Conservation (phyloP, 2,113 vertebrate genomes). For the Tragulus kanchil region DNA sequence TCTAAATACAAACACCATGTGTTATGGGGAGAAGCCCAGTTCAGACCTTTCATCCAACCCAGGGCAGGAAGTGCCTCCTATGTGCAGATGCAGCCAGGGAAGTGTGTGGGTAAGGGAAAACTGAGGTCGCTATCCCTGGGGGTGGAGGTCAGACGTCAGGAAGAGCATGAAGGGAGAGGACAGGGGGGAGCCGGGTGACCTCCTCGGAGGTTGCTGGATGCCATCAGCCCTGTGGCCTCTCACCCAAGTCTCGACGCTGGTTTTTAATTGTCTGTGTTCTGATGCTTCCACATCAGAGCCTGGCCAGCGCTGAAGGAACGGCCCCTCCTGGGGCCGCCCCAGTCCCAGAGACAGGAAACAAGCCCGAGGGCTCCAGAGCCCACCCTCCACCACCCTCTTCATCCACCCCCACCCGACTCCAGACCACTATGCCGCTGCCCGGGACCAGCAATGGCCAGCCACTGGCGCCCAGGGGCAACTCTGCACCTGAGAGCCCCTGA, state of each 20-base stretch:
- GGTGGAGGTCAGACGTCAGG: neutral
- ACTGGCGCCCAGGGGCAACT: neutral
- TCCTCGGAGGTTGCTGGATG: neutral
- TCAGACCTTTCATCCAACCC: neutral
- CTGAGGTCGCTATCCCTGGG: fast-evolving
- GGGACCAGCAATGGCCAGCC: neutral
- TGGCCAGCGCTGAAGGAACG: neutral
- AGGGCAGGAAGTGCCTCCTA: neutral
- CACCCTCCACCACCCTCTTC: too few relatives aligned
- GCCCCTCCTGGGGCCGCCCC: neutral
- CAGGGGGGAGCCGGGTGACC: too few relatives aligned
- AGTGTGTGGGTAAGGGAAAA: too few relatives aligned
- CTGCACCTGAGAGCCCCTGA: fast-evolving
- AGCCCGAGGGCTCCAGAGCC: neutral
- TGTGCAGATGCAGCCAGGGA: neutral
- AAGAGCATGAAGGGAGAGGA: fast-evolving
- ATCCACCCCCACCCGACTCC: neutral
- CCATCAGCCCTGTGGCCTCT: fast-evolving
- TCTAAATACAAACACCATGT: neutral
- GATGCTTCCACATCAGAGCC: neutral
- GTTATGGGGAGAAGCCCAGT: neutral
- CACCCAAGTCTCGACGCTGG: fast-evolving
- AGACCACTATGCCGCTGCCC: neutral
- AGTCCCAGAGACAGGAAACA: neutral
- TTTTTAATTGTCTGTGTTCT: neutral